Conservation (phyloP, 2,888 invertebrate species). For the Phortica magna region DNA sequence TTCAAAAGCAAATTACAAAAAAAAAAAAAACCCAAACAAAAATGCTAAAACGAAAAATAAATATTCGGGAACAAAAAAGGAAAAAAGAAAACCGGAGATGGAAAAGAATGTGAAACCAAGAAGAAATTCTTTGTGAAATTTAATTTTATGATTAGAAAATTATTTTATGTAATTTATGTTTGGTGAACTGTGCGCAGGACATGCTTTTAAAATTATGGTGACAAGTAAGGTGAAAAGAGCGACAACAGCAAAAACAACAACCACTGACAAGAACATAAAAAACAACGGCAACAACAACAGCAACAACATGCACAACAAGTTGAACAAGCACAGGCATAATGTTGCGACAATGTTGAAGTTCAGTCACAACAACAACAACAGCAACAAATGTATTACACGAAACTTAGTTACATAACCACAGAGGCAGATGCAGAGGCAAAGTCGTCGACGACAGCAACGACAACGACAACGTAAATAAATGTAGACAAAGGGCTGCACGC, state of each 20-base stretch:
- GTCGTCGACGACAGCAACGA: slow-evolving; percentile 44
- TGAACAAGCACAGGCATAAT: slow-evolving; percentile 45
- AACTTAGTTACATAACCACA: slow-evolving; percentile 64
- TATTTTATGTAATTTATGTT: slow-evolving; percentile 68
- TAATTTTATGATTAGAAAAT: slow-evolving; percentile 69
- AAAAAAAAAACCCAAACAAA: neutral
- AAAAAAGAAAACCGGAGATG: neutral
- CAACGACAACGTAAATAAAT: slow-evolving; percentile 66
- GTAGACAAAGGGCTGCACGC: slow-evolving; percentile 55
- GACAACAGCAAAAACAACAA: neutral
- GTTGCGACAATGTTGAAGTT: neutral
- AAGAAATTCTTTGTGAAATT: neutral
- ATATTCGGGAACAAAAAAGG: neutral
- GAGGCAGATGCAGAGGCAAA: slow-evolving; percentile 56
- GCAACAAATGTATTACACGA: slow-evolving; percentile 65
- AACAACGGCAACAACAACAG: slow-evolving; percentile 34
- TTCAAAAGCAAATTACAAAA: slow-evolving; percentile 50
- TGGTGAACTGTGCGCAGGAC: slow-evolving; percentile 52
- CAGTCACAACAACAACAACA: slow-evolving; percentile 46
- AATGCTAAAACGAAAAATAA: slow-evolving; percentile 2
- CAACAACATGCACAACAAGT: slow-evolving; percentile 29
- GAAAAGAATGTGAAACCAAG: neutral
- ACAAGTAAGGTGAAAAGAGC: slow-evolving; percentile 31
- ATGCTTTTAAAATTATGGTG: slow-evolving; percentile 49
- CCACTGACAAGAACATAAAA: slow-evolving; percentile 42